Percentiles rank a stretch among this genome's conserved stretches.
Evolutionary conservation across 2,888 invertebrate species (phyloP).

Genomic region (Nineta flava): DNA sequence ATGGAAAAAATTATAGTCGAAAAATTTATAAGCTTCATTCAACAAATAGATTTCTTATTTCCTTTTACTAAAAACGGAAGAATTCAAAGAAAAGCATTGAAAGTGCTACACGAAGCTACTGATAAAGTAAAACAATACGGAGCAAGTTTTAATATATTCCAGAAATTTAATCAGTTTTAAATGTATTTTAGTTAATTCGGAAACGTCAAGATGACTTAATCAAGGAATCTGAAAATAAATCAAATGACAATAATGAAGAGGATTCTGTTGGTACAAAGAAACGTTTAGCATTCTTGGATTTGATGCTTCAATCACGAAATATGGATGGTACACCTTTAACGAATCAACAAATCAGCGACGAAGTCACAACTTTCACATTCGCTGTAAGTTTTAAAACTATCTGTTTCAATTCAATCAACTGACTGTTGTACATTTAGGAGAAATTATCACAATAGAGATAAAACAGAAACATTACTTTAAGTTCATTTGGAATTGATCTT

Average conservation of each 20-base stretch:
- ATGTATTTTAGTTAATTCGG: background rate
- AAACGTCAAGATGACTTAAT: background rate
- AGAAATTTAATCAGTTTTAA: background rate
- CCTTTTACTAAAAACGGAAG: background rate
- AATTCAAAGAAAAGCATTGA: background rate
- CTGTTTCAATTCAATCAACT: too few species aligned
- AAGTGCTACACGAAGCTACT: background rate
- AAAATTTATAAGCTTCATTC: background rate
- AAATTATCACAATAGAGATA: too few species aligned
- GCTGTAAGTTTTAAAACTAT: slow-evolving; percentile 28
- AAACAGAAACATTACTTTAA: too few species aligned
- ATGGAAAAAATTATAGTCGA: background rate
- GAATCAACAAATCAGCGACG: slow-evolving; percentile 43
- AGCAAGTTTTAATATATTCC: background rate
- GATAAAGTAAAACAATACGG: background rate
- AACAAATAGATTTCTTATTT: background rate
- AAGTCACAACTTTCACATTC: slow-evolving; percentile 52
- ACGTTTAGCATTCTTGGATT: slow-evolving; percentile 50
- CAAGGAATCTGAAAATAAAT: background rate
- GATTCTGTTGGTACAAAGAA: slow-evolving; percentile 25
- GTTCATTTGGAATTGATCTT: too few species aligned
- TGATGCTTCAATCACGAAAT: slow-evolving; percentile 38
- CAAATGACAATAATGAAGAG: background rate
- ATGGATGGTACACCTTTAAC: slow-evolving; percentile 39
- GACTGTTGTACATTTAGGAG: too few species aligned